These are phyloP conservation scores for Mnemiopsis leidyi DNA, from an alignment of 37 sponge, comb jelly and placozoan species.

Conservation along the genomic window DNA sequence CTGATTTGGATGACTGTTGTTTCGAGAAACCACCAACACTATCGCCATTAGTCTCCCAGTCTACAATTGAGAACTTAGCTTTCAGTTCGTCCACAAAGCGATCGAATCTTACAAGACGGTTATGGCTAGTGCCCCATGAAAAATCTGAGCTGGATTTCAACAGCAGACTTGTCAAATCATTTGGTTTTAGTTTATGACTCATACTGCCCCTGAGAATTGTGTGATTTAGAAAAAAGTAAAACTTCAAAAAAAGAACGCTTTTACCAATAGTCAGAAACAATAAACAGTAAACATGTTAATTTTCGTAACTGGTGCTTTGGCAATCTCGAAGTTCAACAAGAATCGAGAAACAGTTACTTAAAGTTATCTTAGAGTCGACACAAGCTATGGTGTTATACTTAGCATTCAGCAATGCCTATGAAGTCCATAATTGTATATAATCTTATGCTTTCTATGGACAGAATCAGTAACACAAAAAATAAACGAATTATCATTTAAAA, in stretches of 20 bases:
- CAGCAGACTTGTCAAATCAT: neutral
- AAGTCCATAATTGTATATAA: too few relatives aligned
- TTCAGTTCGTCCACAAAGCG: neutral
- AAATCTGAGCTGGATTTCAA: neutral
- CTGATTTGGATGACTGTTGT: neutral
- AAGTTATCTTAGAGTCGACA: too few relatives aligned
- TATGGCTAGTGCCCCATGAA: neutral
- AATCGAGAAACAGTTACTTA: too few relatives aligned
- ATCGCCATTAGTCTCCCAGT: neutral
- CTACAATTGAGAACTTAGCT: constrained; percentile 38
- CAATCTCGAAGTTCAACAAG: too few relatives aligned
- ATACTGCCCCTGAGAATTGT: constrained; percentile 6
- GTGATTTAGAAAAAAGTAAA: neutral
- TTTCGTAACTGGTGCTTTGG: too few relatives aligned
- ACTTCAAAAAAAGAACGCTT: neutral
- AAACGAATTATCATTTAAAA: too few relatives aligned
- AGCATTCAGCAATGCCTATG: too few relatives aligned
- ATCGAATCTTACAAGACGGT: neutral
- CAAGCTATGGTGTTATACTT: too few relatives aligned
- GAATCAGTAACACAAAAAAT: too few relatives aligned
- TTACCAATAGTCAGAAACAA: neutral
- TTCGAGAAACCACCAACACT: neutral
- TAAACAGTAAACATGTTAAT: too few relatives aligned
- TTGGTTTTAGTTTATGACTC: constrained; percentile 16
- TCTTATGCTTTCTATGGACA: too few relatives aligned